Conservation (phyloP, 2,888 invertebrate genomes). For the Heliconius ethilla region DNA sequence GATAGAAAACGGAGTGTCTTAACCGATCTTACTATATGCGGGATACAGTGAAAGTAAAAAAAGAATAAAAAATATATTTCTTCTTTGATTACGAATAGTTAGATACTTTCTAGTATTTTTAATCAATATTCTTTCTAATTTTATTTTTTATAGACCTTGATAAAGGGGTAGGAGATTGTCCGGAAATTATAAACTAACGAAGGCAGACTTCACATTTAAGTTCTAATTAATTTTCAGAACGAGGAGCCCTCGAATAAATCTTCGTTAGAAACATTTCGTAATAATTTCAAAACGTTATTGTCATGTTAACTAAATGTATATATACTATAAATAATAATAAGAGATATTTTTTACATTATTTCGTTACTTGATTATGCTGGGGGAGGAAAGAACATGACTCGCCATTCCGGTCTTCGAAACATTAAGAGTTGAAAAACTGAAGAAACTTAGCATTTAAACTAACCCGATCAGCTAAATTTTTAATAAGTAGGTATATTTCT, state of each 20-base stretch:
- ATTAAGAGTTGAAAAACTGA: too few relatives aligned
- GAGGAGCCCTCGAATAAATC: not conserved
- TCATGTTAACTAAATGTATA: too few relatives aligned
- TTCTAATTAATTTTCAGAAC: conserved; percentile 12
- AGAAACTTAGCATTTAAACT: too few relatives aligned
- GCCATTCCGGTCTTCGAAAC: too few relatives aligned
- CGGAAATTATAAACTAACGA: conserved; percentile 15
- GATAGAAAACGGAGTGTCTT: not conserved
- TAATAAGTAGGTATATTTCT: too few relatives aligned
- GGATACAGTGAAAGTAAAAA: not conserved
- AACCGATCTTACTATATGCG: not conserved
- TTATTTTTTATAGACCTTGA: conserved; percentile 1
- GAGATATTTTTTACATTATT: too few relatives aligned
- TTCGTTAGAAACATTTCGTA: not conserved
- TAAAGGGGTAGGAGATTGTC: conserved; percentile 13
- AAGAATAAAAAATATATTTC: not conserved
- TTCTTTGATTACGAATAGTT: too few relatives aligned
- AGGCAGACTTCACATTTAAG: not conserved
- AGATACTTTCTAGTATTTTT: not conserved
- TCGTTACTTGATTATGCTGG: too few relatives aligned
- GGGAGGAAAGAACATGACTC: too few relatives aligned
- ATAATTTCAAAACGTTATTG: not conserved
- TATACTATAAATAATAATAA: too few relatives aligned
- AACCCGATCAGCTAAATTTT: too few relatives aligned
- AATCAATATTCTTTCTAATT: not conserved